Conservation (phyloP, 2,113 vertebrate genomes). For the Psilopsiagon aurifrons region DNA sequence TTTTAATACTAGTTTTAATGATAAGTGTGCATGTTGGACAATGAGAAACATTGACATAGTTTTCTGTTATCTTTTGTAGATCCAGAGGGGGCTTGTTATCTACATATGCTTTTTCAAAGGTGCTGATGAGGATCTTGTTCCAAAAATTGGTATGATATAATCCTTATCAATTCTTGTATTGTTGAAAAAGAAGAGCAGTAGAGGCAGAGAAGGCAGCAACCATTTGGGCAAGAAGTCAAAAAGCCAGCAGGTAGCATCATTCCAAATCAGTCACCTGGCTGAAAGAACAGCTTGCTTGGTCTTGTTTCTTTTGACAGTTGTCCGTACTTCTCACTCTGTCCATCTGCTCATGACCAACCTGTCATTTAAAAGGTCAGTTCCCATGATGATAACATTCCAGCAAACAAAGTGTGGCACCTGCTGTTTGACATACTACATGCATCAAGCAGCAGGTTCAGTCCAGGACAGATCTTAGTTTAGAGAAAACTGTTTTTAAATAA, state of each 20-base stretch:
- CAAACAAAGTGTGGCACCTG: neutral
- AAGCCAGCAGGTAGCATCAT: neutral
- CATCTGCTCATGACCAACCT: neutral
- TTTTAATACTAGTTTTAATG: neutral
- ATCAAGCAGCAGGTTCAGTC: neutral
- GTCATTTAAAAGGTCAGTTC: neutral
- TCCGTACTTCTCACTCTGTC: neutral
- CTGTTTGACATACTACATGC: neutral
- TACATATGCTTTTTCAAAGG: conserved; percentile 96
- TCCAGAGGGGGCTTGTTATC: conserved; percentile 89
- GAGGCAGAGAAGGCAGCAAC: neutral
- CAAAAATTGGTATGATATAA: conserved; percentile 87
- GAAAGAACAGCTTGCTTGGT: neutral
- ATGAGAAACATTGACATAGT: neutral
- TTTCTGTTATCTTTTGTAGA: conserved; percentile 72
- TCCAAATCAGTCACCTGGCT: neutral
- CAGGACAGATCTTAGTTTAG: neutral
- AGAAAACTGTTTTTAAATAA: neutral
- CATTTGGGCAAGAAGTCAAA: neutral
- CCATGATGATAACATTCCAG: neutral
- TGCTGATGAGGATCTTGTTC: conserved; percentile 85
- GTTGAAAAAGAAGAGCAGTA: neutral
- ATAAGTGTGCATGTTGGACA: neutral
- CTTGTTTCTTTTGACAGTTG: neutral
- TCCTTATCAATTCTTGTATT: neutral